These are phyloP conservation scores for Scrobipalpa atriplicella DNA, from an alignment of 2,888 invertebrate species.

Conservation along the genomic window DNA sequence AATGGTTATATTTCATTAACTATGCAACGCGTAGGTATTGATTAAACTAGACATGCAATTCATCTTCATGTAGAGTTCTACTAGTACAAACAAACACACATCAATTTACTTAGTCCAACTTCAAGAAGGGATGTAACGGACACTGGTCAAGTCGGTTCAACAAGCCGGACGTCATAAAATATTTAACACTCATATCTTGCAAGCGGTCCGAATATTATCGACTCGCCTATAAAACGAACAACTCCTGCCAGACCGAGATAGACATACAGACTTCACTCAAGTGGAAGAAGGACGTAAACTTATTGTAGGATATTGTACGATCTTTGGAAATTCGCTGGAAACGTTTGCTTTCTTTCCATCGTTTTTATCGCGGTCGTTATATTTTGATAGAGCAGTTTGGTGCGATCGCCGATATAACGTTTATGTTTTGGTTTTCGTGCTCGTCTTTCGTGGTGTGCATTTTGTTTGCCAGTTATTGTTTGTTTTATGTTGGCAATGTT, in stretches of 20 bases:
- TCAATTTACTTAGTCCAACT: neutral
- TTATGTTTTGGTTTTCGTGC: constrained; percentile 75
- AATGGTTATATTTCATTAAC: too few species aligned
- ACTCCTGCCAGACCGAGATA: constrained; percentile 66
- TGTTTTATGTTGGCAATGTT: constrained; percentile 18
- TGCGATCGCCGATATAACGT: constrained; percentile 78
- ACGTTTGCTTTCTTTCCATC: constrained; percentile 80
- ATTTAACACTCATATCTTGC: constrained; percentile 77
- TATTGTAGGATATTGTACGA: constrained; percentile 77
- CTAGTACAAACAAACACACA: too few species aligned
- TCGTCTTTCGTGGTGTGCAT: constrained; percentile 46
- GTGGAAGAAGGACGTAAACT: constrained; percentile 64
- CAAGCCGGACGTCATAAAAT: constrained; percentile 77
- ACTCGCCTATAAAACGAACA: constrained; percentile 75
- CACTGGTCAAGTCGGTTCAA: constrained; percentile 22
- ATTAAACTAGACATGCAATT: too few species aligned
- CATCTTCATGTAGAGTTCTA: neutral
- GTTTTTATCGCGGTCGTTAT: constrained; percentile 81
- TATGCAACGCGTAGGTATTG: too few species aligned
- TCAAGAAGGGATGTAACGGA: constrained; percentile 3
- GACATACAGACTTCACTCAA: constrained; percentile 52
- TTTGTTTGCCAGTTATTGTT: constrained; percentile 52
- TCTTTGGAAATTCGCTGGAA: constrained; percentile 78
- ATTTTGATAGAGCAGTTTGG: constrained; percentile 80
- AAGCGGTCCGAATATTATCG: constrained; percentile 78